phyloP scores from a whole-genome alignment of 2,797 vertebrate genomes.

The Carcharodon carcharias region DNA sequence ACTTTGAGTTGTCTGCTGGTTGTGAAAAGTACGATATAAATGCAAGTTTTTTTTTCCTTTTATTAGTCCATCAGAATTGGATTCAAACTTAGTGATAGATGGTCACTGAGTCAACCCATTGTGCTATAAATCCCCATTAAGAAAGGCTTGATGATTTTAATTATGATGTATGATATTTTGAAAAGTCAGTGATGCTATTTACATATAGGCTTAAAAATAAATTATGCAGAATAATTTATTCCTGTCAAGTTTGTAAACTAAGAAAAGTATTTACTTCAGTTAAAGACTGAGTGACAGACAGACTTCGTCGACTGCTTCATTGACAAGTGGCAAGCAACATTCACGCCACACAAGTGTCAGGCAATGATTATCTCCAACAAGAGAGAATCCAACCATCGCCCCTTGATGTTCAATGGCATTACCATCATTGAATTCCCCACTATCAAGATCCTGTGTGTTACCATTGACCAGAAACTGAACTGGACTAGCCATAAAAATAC shows the following conservation, averaged over 20 bases:
- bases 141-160: neutral
- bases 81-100: neutral
- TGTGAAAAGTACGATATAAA: no score
- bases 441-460: no score
- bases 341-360: no score
- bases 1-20: neutral
- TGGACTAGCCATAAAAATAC: no score
- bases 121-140: neutral
- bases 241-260: no score
- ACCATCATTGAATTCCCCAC: no score
- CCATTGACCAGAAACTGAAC: no score
- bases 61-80: neutral
- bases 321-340: no score
- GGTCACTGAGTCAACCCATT: neutral
- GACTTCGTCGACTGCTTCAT: neutral
- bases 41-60: neutral
- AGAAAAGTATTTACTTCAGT: neutral
- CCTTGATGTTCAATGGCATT: no score
- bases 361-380: no score
- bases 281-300: neutral
- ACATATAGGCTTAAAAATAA: neutral
- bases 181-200: conserved; percentile 7
- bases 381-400: no score
- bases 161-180: neutral
- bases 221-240: neutral